Percentiles rank a stretch among this genome's conserved stretches.
phyloP scores from a whole-genome alignment of 2,888 invertebrate species.

The Zeuzera pyrina region DNA sequence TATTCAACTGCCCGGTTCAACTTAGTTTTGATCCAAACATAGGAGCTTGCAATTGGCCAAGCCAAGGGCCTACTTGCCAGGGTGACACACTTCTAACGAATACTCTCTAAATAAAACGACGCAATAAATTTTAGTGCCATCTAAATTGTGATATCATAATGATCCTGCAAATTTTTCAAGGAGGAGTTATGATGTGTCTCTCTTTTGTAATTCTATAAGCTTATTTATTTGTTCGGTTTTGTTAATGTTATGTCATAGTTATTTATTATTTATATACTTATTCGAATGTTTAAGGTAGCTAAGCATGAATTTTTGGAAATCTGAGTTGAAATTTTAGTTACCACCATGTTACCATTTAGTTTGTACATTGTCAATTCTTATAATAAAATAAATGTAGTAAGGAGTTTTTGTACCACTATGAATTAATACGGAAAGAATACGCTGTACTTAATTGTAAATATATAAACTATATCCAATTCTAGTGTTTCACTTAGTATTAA shows the following conservation, averaged over 20 bases:
- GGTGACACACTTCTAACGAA: conserved; percentile 78
- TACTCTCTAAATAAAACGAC: conserved; percentile 36
- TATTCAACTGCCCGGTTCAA: conserved; percentile 85
- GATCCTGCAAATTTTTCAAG: conserved; percentile 38
- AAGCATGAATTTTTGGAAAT: conserved; percentile 36
- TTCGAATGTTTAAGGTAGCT: conserved; percentile 46
- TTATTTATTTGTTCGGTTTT: conserved; percentile 62
- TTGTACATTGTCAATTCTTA: conserved; percentile 44
- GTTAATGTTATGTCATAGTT: conserved; percentile 65
- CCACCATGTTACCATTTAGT: conserved; percentile 60
- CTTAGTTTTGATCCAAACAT: conserved; percentile 82
- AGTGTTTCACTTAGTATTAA: too few relatives aligned
- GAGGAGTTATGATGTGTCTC: conserved; percentile 38
- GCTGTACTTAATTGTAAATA: conserved; percentile 65
- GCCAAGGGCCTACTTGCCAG: conserved; percentile 83
- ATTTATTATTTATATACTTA: conserved; percentile 56
- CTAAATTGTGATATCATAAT: conserved; percentile 53
- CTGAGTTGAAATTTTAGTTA: conserved; percentile 38
- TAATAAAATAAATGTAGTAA: conserved; percentile 45
- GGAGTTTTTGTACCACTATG: conserved; percentile 55
- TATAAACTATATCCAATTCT: conserved; percentile 57
- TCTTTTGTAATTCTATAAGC: conserved; percentile 45
- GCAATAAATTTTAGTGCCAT: conserved; percentile 53
- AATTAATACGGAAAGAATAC: conserved; percentile 48
- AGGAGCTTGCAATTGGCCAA: conserved; percentile 89